A percentile compares a stretch with the other conserved stretches of the same genome.
phyloP scores from a whole-genome alignment of 2,113 vertebrate species.

The Leucosticte australis region DNA sequence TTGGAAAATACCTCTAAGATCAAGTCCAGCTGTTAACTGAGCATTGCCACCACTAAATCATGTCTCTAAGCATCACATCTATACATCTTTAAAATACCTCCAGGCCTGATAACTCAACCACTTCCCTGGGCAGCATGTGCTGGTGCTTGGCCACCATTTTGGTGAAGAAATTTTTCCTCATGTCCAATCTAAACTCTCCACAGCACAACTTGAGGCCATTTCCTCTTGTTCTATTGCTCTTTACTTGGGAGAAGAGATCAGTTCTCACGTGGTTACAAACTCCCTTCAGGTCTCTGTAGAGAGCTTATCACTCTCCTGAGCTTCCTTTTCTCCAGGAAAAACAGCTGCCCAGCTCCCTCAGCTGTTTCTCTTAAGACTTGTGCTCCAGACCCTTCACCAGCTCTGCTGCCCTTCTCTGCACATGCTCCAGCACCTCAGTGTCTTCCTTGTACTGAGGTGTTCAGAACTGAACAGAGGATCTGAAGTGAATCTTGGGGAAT shows the following conservation, averaged over 20 bases:
- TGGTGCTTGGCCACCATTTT: background rate
- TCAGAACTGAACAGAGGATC: background rate
- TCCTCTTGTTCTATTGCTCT: background rate
- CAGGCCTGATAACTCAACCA: background rate
- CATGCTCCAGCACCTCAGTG: fast-evolving
- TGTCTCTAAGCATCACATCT: background rate
- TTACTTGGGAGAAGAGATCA: background rate
- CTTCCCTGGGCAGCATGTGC: background rate
- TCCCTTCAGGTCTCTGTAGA: background rate
- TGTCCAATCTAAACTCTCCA: background rate
- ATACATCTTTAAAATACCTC: background rate
- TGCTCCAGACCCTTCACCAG: background rate
- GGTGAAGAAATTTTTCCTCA: background rate
- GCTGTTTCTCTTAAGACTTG: background rate
- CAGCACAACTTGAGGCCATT: background rate
- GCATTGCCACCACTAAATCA: background rate
- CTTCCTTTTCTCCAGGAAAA: background rate
- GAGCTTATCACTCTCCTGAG: background rate
- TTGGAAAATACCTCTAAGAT: background rate
- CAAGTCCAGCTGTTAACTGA: background rate
- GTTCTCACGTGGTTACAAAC: background rate
- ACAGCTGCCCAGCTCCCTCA: background rate
- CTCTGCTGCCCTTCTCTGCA: background rate
- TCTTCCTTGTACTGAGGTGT: background rate
- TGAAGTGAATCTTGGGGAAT: background rate